These are phyloP conservation scores for Aleiodes sp. DNA, from an alignment of 1,140 invertebrate genomes.

Conservation along the genomic window DNA sequence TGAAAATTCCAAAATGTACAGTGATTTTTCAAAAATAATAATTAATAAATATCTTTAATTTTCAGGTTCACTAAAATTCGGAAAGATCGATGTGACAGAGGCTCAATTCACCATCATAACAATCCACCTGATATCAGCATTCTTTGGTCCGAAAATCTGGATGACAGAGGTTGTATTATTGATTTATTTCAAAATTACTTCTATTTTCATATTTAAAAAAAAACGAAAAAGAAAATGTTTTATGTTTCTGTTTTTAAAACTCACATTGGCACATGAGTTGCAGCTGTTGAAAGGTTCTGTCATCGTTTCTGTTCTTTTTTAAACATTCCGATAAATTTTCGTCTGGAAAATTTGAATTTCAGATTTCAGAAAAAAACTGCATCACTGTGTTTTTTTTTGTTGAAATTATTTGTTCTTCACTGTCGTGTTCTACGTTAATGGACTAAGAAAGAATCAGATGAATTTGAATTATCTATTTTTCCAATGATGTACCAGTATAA, in stretches of 20 bases:
- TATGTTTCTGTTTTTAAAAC: conserved; percentile 22
- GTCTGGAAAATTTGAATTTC: background rate
- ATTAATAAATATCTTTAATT: background rate
- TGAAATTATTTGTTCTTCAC: background rate
- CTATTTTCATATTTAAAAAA: conserved; percentile 28
- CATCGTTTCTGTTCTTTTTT: background rate
- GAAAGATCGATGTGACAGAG: conserved; percentile 97
- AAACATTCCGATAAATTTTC: conserved; percentile 33
- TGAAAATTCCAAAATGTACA: too few relatives aligned
- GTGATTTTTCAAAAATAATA: too few relatives aligned
- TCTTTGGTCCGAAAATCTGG: conserved; percentile 90
- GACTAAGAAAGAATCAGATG: background rate
- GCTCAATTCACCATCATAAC: conserved; percentile 93
- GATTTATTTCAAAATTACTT: conserved; percentile 47
- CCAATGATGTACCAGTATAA: background rate
- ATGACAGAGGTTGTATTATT: conserved; percentile 75
- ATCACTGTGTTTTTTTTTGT: too few relatives aligned
- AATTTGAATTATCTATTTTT: background rate
- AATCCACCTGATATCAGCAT: conserved; percentile 87
- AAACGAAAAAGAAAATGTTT: conserved; percentile 21
- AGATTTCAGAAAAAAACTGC: conserved; percentile 5
- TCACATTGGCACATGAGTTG: background rate
- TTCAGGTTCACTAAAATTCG: conserved; percentile 87
- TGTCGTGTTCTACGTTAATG: background rate
- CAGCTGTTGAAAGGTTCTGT: background rate